A percentile compares a stretch with the other conserved stretches of the same genome.
These are phyloP conservation scores for Galeruca laticollis DNA, from an alignment of 2,888 invertebrate genomes.

Conservation along the genomic window DNA sequence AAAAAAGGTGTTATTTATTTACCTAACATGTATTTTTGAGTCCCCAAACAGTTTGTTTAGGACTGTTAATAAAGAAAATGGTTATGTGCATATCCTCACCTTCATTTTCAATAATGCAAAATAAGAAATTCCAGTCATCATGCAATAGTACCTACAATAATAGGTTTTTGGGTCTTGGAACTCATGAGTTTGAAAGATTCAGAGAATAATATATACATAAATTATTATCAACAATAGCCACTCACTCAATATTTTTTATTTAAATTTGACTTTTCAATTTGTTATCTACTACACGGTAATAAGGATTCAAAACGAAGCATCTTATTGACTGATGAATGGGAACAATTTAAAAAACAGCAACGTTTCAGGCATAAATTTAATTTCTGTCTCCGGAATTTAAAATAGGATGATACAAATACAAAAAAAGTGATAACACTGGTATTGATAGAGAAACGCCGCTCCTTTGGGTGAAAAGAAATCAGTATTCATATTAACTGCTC, in stretches of 20 bases:
- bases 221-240: too few species aligned
- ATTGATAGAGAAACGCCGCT: conserved; percentile 55
- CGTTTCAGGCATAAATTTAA: conserved; percentile 51
- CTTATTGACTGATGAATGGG: conserved; percentile 32
- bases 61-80: conserved; percentile 29
- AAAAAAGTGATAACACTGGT: conserved; percentile 58
- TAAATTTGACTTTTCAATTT: too few species aligned
- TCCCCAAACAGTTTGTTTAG: conserved; percentile 36
- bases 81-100: conserved; percentile 13
- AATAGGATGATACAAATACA: conserved; percentile 53
- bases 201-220: too few species aligned
- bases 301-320: neutral
- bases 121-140: conserved; percentile 1
- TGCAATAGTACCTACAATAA: neutral
- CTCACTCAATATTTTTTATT: too few species aligned
- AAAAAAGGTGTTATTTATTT: conserved; percentile 35
- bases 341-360: conserved; percentile 45
- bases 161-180: neutral
- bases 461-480: conserved; percentile 50
- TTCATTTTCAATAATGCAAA: conserved; percentile 23
- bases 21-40: conserved; percentile 24
- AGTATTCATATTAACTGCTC: conserved; percentile 65
- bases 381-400: conserved; percentile 51
- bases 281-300: neutral
- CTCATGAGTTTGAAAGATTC: neutral